phyloP scores from a whole-genome alignment of 2,888 invertebrate species.

The Acleris holmiana region DNA sequence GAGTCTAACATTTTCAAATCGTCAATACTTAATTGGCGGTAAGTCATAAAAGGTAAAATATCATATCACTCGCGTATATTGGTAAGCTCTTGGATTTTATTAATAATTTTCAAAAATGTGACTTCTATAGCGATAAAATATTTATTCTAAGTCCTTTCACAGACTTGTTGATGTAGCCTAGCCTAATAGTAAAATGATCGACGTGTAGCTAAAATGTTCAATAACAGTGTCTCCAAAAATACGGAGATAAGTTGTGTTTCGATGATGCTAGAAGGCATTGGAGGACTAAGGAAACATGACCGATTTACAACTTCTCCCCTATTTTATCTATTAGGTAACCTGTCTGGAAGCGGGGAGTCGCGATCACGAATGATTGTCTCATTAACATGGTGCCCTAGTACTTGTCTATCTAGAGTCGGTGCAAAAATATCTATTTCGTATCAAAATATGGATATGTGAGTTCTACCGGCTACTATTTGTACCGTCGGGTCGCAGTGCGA shows the following conservation, averaged over 20 bases:
- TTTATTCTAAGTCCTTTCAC: not conserved
- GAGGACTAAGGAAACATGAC: too few species aligned
- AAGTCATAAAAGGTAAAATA: slow-evolving; percentile 20
- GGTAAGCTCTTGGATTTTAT: slow-evolving; percentile 51
- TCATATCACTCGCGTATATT: slow-evolving; percentile 28
- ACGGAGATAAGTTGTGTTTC: too few species aligned
- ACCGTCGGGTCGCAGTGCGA: slow-evolving; percentile 58
- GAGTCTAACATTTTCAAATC: not conserved
- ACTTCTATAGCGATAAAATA: not conserved
- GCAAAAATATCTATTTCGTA: slow-evolving; percentile 76
- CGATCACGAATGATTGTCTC: slow-evolving; percentile 22
- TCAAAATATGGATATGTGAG: slow-evolving; percentile 72
- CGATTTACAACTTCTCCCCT: too few species aligned
- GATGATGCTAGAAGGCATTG: too few species aligned
- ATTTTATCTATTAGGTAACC: too few species aligned
- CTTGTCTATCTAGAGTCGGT: slow-evolving; percentile 66
- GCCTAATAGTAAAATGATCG: not conserved
- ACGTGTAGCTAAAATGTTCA: not conserved
- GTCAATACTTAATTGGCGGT: not conserved
- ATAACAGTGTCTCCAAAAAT: not conserved
- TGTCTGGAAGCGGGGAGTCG: not conserved
- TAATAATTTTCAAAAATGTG: not conserved
- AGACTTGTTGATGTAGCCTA: slow-evolving; percentile 1
- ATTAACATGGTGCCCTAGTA: slow-evolving; percentile 50
- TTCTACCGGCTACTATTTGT: slow-evolving; percentile 66